Percentiles rank a stretch among this genome's conserved stretches.
Conservation (phyloP, 2,888 invertebrate genomes). For the Erebia epiphron region DNA sequence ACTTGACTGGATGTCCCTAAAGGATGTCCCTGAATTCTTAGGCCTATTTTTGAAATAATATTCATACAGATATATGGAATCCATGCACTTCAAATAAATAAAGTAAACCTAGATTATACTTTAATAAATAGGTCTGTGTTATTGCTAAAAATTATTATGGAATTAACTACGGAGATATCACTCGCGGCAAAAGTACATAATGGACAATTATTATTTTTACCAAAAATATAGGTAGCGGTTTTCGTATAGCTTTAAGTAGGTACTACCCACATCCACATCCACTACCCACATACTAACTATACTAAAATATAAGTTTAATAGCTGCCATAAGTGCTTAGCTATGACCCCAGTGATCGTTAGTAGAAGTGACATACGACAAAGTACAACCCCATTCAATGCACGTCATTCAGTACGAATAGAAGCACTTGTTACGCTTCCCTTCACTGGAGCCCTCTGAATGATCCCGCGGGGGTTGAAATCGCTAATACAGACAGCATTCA, state of each 20-base stretch:
- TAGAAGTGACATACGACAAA: slow-evolving; percentile 1
- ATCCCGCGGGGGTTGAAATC: slow-evolving; percentile 21
- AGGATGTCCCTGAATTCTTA: too few relatives aligned
- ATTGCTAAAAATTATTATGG: too few relatives aligned
- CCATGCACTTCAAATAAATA: too few relatives aligned
- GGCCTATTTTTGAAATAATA: too few relatives aligned
- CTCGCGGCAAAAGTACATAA: too few relatives aligned
- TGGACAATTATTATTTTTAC: too few relatives aligned
- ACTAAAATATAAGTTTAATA: not conserved
- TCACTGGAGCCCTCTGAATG: slow-evolving; percentile 48
- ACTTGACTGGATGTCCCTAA: too few relatives aligned
- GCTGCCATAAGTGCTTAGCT: not conserved
- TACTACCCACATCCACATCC: not conserved
- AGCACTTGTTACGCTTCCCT: slow-evolving; percentile 65
- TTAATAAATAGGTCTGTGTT: too few relatives aligned
- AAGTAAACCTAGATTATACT: too few relatives aligned
- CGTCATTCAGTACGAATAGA: not conserved
- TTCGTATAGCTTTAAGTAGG: not conserved
- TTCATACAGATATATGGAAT: too few relatives aligned
- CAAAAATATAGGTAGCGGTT: not conserved
- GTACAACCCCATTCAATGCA: slow-evolving; percentile 6
- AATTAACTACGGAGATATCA: too few relatives aligned
- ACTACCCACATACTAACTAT: not conserved
- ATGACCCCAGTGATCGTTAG: slow-evolving; percentile 9
- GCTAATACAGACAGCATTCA: not conserved